These are phyloP conservation scores for Cryptotermes secundus DNA, from an alignment of 1,140 invertebrate species.

Conservation along the genomic window DNA sequence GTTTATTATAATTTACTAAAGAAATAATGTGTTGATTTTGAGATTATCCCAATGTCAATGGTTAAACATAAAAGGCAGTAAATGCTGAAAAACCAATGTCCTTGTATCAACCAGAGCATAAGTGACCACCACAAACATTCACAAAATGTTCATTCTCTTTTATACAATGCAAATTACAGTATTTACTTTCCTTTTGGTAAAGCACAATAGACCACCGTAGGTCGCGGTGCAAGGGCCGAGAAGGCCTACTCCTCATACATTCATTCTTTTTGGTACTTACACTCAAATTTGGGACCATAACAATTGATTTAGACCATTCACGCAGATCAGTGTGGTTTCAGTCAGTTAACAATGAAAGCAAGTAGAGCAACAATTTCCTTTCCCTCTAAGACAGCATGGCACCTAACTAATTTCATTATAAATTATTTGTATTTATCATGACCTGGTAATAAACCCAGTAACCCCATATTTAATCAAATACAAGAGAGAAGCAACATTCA, in stretches of 20 bases:
- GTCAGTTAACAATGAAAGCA: not conserved
- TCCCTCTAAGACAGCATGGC: slow-evolving; percentile 6
- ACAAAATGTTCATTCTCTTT: not conserved
- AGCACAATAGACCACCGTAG: no score
- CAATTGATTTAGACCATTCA: not conserved
- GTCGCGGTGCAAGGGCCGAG: no score
- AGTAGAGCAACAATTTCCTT: slow-evolving; percentile 11
- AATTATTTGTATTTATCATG: not conserved
- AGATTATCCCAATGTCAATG: not conserved
- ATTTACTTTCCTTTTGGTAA: not conserved
- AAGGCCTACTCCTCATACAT: no score
- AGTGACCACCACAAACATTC: not conserved
- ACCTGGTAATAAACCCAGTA: not conserved
- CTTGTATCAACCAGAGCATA: not conserved
- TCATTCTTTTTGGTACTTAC: not conserved
- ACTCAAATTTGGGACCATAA: not conserved
- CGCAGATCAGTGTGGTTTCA: not conserved
- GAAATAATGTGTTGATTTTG: not conserved
- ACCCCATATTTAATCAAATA: not conserved
- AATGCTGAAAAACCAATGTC: not conserved
- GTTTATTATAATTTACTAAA: not conserved
- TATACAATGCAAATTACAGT: not conserved
- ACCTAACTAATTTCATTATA: not conserved
- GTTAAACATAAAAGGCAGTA: not conserved
- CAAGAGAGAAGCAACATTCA: not conserved